Conservation (phyloP, 2,797 vertebrate genomes). For the Crocodylus rhombifer region DNA sequence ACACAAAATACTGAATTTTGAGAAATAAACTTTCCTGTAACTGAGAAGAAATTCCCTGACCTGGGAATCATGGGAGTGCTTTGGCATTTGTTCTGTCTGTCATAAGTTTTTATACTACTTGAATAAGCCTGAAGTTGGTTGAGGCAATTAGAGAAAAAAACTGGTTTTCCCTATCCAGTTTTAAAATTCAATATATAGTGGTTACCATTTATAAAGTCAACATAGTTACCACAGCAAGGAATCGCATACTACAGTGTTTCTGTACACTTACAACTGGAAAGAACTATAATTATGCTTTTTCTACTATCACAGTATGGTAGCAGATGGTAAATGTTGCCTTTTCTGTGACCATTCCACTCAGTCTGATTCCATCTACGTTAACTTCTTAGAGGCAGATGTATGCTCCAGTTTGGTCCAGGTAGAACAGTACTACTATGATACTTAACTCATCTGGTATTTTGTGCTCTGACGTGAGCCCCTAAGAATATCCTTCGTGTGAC, state of each 20-base stretch:
- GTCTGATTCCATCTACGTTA: not conserved
- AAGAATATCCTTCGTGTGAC: not conserved
- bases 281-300: not conserved
- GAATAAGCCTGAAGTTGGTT: not conserved
- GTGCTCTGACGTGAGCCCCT: not conserved
- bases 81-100: not conserved
- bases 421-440: fast-evolving
- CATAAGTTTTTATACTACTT: not conserved
- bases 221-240: not conserved
- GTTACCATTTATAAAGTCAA: not conserved
- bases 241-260: not conserved
- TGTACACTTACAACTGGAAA: not conserved
- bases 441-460: not conserved
- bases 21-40: not conserved
- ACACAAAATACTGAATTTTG: not conserved
- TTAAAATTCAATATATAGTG: not conserved
- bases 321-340: fast-evolving
- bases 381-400: not conserved
- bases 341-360: not conserved
- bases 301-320: not conserved
- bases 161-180: not conserved
- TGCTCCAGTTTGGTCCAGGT: not conserved
- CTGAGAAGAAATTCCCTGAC: not conserved
- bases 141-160: not conserved
- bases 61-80: not conserved